phyloP scores from a whole-genome alignment of 2,888 invertebrate species.

The Pristionchus mayeri region DNA sequence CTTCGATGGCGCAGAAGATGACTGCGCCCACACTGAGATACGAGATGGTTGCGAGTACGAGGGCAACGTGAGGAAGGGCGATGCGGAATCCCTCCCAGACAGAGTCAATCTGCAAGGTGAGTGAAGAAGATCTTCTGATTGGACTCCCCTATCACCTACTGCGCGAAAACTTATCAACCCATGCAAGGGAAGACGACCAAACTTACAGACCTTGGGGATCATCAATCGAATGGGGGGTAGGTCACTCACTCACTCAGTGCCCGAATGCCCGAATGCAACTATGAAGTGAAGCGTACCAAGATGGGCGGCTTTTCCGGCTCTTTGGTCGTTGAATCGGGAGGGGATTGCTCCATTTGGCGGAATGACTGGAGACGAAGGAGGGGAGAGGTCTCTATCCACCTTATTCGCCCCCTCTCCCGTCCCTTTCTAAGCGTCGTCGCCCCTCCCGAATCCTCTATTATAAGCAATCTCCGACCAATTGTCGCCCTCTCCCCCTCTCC shows the following conservation, averaged over 20 bases:
- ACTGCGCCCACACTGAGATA: constrained; percentile 68
- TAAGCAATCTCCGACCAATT: constrained; percentile 32
- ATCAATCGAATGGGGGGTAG: neutral
- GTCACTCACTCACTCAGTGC: constrained; percentile 12
- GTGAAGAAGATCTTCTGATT: no score
- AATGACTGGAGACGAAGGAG: neutral
- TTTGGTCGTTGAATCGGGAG: neutral
- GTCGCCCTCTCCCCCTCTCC: neutral
- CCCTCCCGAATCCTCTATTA: neutral
- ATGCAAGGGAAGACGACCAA: no score
- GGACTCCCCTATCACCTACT: no score
- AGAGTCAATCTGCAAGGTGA: constrained; percentile 46
- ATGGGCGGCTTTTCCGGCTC: constrained; percentile 20
- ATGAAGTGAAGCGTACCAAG: constrained; percentile 37
- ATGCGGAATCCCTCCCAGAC: constrained; percentile 58
- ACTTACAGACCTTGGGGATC: neutral
- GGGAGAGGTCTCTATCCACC: constrained; percentile 10
- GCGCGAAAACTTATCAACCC: no score
- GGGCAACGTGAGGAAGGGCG: constrained; percentile 69
- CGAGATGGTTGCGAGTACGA: constrained; percentile 66
- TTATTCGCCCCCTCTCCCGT: neutral
- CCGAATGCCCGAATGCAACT: constrained; percentile 7
- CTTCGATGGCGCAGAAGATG: constrained; percentile 45
- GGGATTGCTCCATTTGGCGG: constrained; percentile 15
- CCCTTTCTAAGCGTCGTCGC: constrained; percentile 24